phyloP scores from a whole-genome alignment of 1,140 invertebrate genomes.

The Sminthurinus signatus region DNA sequence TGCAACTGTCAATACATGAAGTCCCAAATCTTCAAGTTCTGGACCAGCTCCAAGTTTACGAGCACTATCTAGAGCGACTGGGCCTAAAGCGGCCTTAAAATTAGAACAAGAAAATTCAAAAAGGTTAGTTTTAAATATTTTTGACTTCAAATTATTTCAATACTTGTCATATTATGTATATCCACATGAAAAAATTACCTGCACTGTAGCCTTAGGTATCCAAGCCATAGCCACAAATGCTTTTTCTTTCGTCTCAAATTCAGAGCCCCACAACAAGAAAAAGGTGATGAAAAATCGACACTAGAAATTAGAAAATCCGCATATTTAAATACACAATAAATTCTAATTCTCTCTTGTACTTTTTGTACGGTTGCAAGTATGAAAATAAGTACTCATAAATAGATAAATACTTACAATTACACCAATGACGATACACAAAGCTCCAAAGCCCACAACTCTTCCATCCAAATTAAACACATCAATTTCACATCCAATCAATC shows the following conservation, averaged over 20 bases:
- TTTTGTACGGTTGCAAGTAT: no score
- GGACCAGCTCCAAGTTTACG: slow-evolving; percentile 22
- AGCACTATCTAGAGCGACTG: slow-evolving; percentile 48
- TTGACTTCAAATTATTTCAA: no score
- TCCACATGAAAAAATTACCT: slow-evolving; percentile 45
- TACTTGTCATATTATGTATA: slow-evolving; percentile 28
- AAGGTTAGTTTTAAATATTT: no score
- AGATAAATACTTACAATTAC: slow-evolving; percentile 20
- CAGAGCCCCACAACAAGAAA: not conserved
- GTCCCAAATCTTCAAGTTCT: slow-evolving; percentile 44
- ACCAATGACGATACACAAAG: slow-evolving; percentile 15
- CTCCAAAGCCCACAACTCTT: slow-evolving; percentile 5
- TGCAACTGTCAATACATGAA: slow-evolving; percentile 59
- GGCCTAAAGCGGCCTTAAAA: slow-evolving; percentile 48
- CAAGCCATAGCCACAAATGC: slow-evolving; percentile 24
- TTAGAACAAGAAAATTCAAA: no score
- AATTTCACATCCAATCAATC: slow-evolving; percentile 34
- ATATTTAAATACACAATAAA: no score
- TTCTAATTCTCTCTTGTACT: no score
- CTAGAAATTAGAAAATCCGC: no score
- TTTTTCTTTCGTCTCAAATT: slow-evolving; percentile 12
- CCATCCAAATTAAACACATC: slow-evolving; percentile 18
- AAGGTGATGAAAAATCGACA: slow-evolving; percentile 14
- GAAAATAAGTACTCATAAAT: no score
- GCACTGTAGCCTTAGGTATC: slow-evolving; percentile 30